These are phyloP conservation scores for Ormyrus thymus DNA, from an alignment of 2,888 invertebrate species.

Conservation along the genomic window DNA sequence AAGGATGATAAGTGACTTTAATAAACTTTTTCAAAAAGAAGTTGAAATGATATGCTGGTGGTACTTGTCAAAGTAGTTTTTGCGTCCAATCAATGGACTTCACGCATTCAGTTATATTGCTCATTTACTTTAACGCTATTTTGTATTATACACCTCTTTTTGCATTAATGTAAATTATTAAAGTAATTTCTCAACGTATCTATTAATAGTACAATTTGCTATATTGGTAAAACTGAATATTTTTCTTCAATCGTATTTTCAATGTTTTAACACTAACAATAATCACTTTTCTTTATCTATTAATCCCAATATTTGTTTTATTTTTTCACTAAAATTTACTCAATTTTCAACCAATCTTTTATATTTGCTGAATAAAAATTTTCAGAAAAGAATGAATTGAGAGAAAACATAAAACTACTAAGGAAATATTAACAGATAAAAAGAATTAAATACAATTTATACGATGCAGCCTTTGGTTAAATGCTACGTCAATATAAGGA, in stretches of 20 bases:
- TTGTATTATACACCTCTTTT: neutral
- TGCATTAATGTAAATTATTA: neutral
- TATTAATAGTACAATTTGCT: slow-evolving; percentile 10
- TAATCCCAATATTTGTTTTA: slow-evolving; percentile 5
- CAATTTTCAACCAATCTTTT: too few species aligned
- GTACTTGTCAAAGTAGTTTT: slow-evolving; percentile 15
- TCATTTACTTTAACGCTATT: slow-evolving; percentile 7
- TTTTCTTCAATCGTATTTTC: slow-evolving; percentile 4
- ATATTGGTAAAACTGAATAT: slow-evolving; percentile 16
- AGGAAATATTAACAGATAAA: neutral
- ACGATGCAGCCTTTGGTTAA: slow-evolving; percentile 66
- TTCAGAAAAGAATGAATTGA: neutral
- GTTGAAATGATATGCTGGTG: slow-evolving; percentile 25
- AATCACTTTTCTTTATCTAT: neutral
- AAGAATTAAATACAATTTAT: slow-evolving; percentile 44
- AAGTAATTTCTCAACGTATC: slow-evolving; percentile 23
- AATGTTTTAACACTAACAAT: slow-evolving; percentile 20
- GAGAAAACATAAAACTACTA: neutral
- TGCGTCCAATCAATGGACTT: slow-evolving; percentile 31
- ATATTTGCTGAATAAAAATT: neutral
- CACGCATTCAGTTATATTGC: neutral
- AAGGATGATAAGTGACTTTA: slow-evolving; percentile 7
- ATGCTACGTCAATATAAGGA: slow-evolving; percentile 61
- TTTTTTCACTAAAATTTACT: neutral
- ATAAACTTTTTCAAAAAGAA: slow-evolving; percentile 2